Conservation (phyloP, 2,113 vertebrate species). For the Chloebia gouldiae region DNA sequence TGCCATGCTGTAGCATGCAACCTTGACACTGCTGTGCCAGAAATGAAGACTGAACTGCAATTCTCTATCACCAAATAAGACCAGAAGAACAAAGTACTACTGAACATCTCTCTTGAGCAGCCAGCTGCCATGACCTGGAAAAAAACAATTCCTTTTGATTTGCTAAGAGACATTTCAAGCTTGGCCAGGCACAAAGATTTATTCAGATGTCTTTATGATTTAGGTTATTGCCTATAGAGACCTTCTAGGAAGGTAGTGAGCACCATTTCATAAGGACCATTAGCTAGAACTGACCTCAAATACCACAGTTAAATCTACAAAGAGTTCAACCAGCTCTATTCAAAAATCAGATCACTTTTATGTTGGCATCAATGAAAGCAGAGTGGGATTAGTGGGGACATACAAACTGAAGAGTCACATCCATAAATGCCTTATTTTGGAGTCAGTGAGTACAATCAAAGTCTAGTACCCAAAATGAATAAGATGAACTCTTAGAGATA, state of each 20-base stretch:
- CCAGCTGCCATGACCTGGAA: neutral
- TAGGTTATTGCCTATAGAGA: neutral
- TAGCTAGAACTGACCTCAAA: slow-evolving; percentile 3
- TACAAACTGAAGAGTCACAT: neutral
- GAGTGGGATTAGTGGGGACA: neutral
- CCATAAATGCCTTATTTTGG: neutral
- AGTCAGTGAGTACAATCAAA: neutral
- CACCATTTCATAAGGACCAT: neutral
- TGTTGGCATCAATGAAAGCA: neutral
- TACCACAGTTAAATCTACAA: neutral
- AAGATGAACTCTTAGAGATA: neutral
- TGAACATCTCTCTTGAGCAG: neutral
- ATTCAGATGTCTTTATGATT: neutral
- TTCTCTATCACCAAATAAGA: neutral
- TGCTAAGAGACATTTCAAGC: neutral
- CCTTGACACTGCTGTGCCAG: neutral
- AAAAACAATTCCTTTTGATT: neutral
- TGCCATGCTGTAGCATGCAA: neutral
- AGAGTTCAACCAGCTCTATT: neutral
- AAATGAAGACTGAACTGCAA: neutral
- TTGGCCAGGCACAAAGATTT: neutral
- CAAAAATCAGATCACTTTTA: neutral
- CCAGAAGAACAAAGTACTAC: neutral
- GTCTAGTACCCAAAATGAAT: neutral
- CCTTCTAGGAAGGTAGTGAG: neutral